Base-by-base conservation (phyloP, 2,113 vertebrate genomes). In the Solea solea region DNA sequence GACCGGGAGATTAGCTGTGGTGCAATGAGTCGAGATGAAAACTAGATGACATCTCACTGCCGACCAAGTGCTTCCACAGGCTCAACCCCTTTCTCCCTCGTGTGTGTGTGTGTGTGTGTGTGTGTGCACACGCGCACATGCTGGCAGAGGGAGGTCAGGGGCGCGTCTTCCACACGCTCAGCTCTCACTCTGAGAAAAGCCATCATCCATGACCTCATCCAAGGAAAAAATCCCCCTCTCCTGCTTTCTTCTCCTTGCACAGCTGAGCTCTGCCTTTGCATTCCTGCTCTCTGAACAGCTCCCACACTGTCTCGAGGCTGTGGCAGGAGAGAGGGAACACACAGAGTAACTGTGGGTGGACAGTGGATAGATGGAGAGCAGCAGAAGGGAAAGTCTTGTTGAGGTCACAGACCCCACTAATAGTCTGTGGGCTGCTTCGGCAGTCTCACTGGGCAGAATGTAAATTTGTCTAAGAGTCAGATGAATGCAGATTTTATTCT, bases 201-300 rank as follows among this genome's bases (percentile, higher is more conserved):
- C 85, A 82, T 90, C 88, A 85, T 83, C 80, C 59, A 90, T 94
- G 91, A 94, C 83, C 91, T 94, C 93, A 94, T 92, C 82, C 78
- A 81, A 78, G 81, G 84, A 82, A 54, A 54, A 93, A 92, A 90
- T 91, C 89, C 94, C 92, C 92, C 84, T 75, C 65, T 80, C 77
- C 68, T 77, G 71, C 69, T 69, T 77, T 58, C 27, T 63, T 78
- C 72, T 58, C 71, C 80, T 74, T 75, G 74, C 51, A 78, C 78
- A 58, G 86, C 83, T 68, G 71, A 86, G 82, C 69, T 80, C 41
- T 55, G 59, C 67, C 71, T 81, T 66, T 76, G 83, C 92, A 93
- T 94, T 94, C 93, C 84, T 88, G 69, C 64, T 70, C 76, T 87
- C 81, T 73, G 86, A 91, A 91, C 84, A 88, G 84, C 89, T 92